Evolutionary conservation across 2,797 vertebrate genomes (phyloP), one percentile per base, ranked within the genome.

Genomic region (Spinibarbus caldwelli): DNA sequence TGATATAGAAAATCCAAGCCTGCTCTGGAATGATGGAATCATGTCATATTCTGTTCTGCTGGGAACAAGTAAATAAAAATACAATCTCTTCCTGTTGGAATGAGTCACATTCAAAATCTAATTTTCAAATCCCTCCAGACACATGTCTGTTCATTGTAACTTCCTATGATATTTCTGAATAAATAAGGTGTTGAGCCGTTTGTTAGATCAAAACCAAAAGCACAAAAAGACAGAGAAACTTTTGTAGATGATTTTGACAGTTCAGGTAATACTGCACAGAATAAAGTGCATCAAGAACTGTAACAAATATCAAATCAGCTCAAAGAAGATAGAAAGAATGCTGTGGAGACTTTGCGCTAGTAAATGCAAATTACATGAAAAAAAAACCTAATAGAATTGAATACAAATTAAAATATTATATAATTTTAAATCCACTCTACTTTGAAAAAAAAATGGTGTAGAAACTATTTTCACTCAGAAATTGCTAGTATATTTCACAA

Each of bases 1-100:
- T 41, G 7, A 52, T 43, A 71, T 3, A 38, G 11, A 59, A 72
- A 10, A 12, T 36, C 38, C 43, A 52, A 49, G 68, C 38, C 79
- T 54, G 52, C 62, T 78, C 54, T 62, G 54, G 43, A 41, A 76
- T 66, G 71, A 62, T n/a, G 23, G 71, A 73, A 31, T 83, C 47
- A 21, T 76, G 71, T 57, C 29, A 26, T 59, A 49, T 26, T n/a
- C 31, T 67, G 15, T 77, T 71, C 36, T 67, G 64, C 14, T 83
- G 36, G 38, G 19, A 75, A 34, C 9, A 78, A 76, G 31, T 62
- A 21, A 82, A 67, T 59, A 68, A 66, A 72, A 57, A 57, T 38
- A 71, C 15, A 8, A 29, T 26, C n/a, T 64, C 31, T 19, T 36
- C 49, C 73, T 54, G 52, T 26, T 79, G 26, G 45, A 78, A 57